Conservation (phyloP, 1,140 invertebrate species). For the Lasaia peninsularis region DNA sequence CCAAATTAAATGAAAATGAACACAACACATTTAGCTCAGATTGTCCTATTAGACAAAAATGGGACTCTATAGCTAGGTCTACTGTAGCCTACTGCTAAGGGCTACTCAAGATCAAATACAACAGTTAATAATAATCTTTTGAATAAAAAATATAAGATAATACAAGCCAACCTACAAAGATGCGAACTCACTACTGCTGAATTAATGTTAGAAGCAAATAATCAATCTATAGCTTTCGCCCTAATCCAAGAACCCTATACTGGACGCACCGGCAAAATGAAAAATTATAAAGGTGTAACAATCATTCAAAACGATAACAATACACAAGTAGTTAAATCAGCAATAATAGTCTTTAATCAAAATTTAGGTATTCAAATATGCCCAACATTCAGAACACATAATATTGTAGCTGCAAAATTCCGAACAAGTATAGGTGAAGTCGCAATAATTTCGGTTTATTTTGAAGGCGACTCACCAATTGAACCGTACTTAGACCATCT, state of each 20-base stretch:
- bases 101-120: not conserved
- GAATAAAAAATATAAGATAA: not conserved
- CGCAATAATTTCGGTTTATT: not conserved
- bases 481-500: constrained; percentile 19
- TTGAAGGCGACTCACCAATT: constrained; percentile 1
- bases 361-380: no score
- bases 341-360: not conserved
- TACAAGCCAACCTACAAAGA: constrained; percentile 3
- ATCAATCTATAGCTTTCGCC: not conserved
- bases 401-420: not conserved
- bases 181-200: not conserved
- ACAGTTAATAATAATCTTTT: not conserved
- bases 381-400: not conserved
- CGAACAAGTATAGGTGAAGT: not conserved
- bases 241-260: not conserved
- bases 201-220: not conserved
- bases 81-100: constrained; percentile 5
- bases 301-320: not conserved
- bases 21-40: not conserved
- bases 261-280: not conserved
- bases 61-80: not conserved
- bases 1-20: not conserved
- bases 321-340: not conserved
- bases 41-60: not conserved
- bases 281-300: not conserved